Evolutionary conservation across 1,140 invertebrate genomes (phyloP), one percentile per base, ranked within the genome.

Genomic region (Himalopsyche phryganea): DNA sequence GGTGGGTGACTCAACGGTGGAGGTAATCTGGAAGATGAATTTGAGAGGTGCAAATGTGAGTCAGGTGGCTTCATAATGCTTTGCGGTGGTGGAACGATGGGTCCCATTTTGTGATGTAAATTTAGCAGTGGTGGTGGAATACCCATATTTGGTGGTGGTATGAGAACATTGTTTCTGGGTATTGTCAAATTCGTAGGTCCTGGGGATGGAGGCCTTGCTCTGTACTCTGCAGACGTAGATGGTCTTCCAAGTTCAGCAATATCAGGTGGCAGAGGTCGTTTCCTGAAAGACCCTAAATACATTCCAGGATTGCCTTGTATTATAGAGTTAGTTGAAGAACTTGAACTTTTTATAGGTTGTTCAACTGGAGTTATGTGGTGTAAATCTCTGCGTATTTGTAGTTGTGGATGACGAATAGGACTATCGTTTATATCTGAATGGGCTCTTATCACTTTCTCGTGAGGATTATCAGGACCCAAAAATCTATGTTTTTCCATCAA

Each of bases 301-400:
- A 81, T 83, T 56, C 75, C 67, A 3, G 76, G 69, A 50, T 72
- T 69, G 1, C 81, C 75, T 0, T 79, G 75, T 2, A 72, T 9
- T 72, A 74, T 41, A 71, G 68, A 2, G 67, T 67, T 11, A 73
- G 70, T 47, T 75, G 68, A 58, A 71, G 71, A 20, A 69, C 74
- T 7, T 67, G 59, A 48, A 71, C 66, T 18, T 65, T 65, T 5
- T 36, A 50, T 49, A 4, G 20, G 15, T 50, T 48, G 68, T 58
- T 76, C 73, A 10, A 69, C 70, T 18, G 72, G 72, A 36, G 65
- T 49, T 1, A 75, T 66, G 61, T 83, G 83, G 53, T 87, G 80
- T 17, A 89, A 71, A 65, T 89, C 87, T 68, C 86, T 76, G 32
- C 88, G 77, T 17, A 89, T 88, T 64, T 89, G 87, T 19, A 89